Conservation (phyloP, 2,797 vertebrate genomes). For the Clarias fuscus region DNA sequence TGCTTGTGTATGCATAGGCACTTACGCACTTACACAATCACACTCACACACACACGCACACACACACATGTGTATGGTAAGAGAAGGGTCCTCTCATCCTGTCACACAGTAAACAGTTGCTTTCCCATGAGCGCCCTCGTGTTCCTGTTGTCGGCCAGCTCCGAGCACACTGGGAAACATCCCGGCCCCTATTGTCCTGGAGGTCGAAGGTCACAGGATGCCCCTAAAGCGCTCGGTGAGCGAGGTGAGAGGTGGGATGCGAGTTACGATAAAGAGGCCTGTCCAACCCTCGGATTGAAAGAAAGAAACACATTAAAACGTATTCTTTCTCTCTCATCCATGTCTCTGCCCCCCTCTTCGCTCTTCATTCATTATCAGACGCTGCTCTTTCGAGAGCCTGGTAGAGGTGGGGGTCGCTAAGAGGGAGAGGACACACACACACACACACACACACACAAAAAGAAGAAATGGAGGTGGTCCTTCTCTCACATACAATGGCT, state of each 20-base stretch:
- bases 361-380: slow-evolving; percentile 59
- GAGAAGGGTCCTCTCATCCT: slow-evolving; percentile 74
- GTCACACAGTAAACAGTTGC: slow-evolving; percentile 83
- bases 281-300: slow-evolving; percentile 57
- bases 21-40: no score
- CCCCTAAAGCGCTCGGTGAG: slow-evolving; percentile 77
- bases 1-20: neutral
- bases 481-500: slow-evolving; percentile 62
- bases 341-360: slow-evolving; percentile 13
- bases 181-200: slow-evolving; percentile 77
- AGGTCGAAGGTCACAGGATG: slow-evolving; percentile 81
- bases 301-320: slow-evolving; percentile 68
- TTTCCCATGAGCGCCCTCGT: slow-evolving; percentile 83
- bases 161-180: slow-evolving; percentile 82
- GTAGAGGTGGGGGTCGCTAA: slow-evolving; percentile 30
- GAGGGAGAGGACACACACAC: neutral
- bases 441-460: slow-evolving; percentile 2
- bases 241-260: slow-evolving; percentile 79
- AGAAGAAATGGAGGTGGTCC: slow-evolving; percentile 20
- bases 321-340: slow-evolving; percentile 54
- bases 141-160: slow-evolving; percentile 82
- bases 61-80: slow-evolving; percentile 13
- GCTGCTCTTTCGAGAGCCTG: slow-evolving; percentile 65
- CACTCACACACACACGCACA: neutral
- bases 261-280: slow-evolving; percentile 73